Percentiles rank a stretch among this genome's conserved stretches.
Evolutionary conservation across 37 sponge, comb jelly and placozoan genomes (phyloP).

Genomic region (Halichondria panicea): DNA sequence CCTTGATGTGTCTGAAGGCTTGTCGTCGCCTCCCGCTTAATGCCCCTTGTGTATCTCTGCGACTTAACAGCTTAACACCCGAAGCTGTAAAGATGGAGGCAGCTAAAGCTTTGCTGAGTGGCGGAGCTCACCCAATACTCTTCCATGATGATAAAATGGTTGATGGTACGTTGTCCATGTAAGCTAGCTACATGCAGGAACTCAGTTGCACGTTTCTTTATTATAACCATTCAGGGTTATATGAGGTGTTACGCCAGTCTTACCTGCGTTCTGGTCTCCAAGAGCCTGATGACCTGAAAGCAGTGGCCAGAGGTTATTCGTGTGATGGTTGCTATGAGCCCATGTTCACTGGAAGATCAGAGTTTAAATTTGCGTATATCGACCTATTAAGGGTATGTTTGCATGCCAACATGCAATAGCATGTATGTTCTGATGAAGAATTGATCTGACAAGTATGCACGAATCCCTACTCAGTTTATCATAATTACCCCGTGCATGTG

Average conservation of each 20-base stretch:
- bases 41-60: slow-evolving; percentile 58
- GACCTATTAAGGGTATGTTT: slow-evolving; percentile 18
- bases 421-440: no score
- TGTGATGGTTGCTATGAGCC: slow-evolving; percentile 70
- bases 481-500: no score
- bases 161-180: not conserved
- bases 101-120: slow-evolving; percentile 45
- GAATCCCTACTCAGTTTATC: no score
- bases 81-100: slow-evolving; percentile 11
- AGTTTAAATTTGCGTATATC: slow-evolving; percentile 56
- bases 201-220: not conserved
- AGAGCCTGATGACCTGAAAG: slow-evolving; percentile 10
- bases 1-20: slow-evolving; percentile 48
- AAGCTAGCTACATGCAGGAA: not conserved
- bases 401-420: no score
- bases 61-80: slow-evolving; percentile 30
- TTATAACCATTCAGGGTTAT: slow-evolving; percentile 29
- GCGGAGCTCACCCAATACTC: slow-evolving; percentile 55
- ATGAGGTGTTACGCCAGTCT: slow-evolving; percentile 9
- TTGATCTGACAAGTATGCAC: no score
- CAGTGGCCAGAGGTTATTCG: slow-evolving; percentile 32
- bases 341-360: slow-evolving; percentile 38
- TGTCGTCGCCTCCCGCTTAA: slow-evolving; percentile 52
- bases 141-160: slow-evolving; percentile 55
- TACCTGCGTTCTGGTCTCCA: slow-evolving; percentile 8